phyloP scores from a whole-genome alignment of 2,113 vertebrate species.

The Gopherus flavomarginatus region DNA sequence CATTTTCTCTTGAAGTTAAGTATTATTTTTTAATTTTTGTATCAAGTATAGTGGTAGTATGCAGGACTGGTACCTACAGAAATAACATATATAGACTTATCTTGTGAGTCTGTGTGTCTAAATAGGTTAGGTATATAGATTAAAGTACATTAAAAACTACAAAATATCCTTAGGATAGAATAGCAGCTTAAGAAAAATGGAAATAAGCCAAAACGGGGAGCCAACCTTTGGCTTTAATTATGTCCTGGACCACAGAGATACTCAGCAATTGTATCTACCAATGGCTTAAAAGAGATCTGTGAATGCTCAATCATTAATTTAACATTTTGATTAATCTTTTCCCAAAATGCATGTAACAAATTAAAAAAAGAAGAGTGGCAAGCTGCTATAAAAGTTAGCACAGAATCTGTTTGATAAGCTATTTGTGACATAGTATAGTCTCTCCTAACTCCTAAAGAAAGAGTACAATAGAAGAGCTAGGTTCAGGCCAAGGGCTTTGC shows the following conservation, averaged over 20 bases:
- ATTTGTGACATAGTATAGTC: background rate
- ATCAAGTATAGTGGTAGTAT: background rate
- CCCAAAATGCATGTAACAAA: no score
- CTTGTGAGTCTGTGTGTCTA: background rate
- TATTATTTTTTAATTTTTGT: background rate
- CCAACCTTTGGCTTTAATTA: no score
- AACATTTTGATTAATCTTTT: background rate
- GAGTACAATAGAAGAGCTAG: background rate
- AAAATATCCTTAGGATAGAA: background rate
- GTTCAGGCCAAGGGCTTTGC: background rate
- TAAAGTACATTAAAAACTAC: no score
- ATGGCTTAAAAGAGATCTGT: background rate
- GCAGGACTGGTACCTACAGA: background rate
- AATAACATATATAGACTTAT: background rate
- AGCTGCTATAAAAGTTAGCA: background rate
- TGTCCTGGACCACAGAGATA: fast-evolving
- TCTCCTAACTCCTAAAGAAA: background rate
- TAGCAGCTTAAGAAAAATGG: background rate
- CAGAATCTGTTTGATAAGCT: background rate
- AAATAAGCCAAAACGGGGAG: background rate
- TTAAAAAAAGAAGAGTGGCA: background rate
- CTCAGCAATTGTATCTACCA: background rate
- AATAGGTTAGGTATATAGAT: background rate
- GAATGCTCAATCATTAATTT: background rate
- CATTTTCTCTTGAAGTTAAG: background rate